A percentile compares a stretch with the other conserved stretches of the same genome.
phyloP scores from a whole-genome alignment of 2,797 vertebrate genomes.

The Brachymystax lenok region DNA sequence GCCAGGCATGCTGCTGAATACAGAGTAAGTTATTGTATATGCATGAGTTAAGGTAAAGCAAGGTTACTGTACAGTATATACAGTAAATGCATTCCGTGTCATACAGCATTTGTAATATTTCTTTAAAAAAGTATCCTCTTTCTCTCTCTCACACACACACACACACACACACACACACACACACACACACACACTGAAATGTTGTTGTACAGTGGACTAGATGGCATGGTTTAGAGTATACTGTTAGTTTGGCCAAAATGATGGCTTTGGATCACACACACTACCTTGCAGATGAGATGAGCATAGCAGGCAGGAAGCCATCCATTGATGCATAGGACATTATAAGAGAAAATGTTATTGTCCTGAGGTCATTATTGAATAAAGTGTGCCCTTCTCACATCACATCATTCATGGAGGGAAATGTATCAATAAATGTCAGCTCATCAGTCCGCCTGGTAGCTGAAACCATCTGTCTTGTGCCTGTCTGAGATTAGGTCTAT shows the following conservation, averaged over 20 bases:
- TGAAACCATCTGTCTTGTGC: constrained; percentile 15
- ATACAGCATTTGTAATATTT: neutral
- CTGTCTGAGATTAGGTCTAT: constrained; percentile 17
- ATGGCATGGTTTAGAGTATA: too few species aligned
- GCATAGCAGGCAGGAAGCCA: constrained; percentile 5
- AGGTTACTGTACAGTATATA: constrained; percentile 2
- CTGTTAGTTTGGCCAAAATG: too few species aligned
- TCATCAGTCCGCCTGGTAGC: constrained; percentile 6
- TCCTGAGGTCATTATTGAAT: constrained; percentile 18
- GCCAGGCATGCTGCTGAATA: neutral
- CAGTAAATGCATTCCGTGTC: neutral
- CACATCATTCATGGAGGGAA: constrained; percentile 15
- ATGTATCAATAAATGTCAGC: constrained; percentile 21
- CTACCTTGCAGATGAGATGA: constrained; percentile 1
- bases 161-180: neutral
- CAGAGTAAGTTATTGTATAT: neutral
- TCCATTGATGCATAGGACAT: neutral
- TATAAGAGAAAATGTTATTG: neutral
- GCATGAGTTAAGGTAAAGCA: constrained; percentile 31
- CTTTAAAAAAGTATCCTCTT: constrained; percentile 1
- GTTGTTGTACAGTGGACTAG: too few species aligned
- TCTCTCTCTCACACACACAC: constrained; percentile 30
- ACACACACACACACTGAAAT: neutral
- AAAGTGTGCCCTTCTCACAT: constrained; percentile 16
- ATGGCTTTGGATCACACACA: too few species aligned